Conservation (phyloP, 1,140 invertebrate species). For the Sarcophaga bullata region DNA sequence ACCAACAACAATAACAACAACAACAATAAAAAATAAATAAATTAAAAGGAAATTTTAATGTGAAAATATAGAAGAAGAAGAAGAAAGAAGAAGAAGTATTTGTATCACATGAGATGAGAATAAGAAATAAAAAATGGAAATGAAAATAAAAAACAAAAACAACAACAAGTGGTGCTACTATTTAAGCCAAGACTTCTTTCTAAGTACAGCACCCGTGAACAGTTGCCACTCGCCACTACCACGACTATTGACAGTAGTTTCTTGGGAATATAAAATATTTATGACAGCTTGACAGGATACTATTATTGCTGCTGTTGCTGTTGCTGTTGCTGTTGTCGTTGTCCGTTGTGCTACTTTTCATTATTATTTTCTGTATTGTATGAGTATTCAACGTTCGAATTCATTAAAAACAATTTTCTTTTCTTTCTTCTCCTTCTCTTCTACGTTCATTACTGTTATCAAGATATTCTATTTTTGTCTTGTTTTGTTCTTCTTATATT, state of each 20-base stretch:
- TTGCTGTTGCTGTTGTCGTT: too few relatives aligned
- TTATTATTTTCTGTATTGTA: neutral
- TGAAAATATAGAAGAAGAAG: neutral
- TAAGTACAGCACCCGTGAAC: neutral
- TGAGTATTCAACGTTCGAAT: neutral
- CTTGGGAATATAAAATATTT: neutral
- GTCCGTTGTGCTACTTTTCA: neutral
- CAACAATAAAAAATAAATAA: neutral
- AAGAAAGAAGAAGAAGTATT: too few relatives aligned
- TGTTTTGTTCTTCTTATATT: neutral
- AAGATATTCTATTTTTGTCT: neutral
- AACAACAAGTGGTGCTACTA: too few relatives aligned
- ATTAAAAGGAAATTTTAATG: neutral
- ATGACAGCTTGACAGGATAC: constrained; percentile 20
- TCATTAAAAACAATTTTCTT: constrained; percentile 1
- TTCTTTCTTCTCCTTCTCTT: neutral
- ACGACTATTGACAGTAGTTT: neutral
- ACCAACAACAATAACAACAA: neutral
- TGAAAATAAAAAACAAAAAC: too few relatives aligned
- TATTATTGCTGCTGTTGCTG: neutral
- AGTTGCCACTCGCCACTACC: neutral
- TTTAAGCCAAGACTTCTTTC: too few relatives aligned
- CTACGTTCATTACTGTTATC: too few relatives aligned
- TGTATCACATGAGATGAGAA: too few relatives aligned
- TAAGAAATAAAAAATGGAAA: too few relatives aligned